Evolutionary conservation across 2,888 invertebrate species (phyloP), one percentile per base, ranked within the genome.

Genomic region (Himalopsyche kuldschensis): DNA sequence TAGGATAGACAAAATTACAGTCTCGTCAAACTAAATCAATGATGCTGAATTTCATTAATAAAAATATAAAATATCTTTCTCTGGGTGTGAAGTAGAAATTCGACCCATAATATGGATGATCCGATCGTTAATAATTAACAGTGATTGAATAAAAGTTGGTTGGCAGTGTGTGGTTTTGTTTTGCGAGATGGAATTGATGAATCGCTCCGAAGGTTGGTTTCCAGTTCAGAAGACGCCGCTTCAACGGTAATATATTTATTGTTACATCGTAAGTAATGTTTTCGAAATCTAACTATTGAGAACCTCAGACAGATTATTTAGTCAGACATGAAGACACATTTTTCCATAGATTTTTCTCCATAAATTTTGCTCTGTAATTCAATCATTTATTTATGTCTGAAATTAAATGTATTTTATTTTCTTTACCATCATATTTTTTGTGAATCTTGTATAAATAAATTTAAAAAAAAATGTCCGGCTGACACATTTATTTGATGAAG

Each of bases 121-220:
- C 11, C 4, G 10, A 27, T 15, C 15, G 11, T 69, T 15, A 69
- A 69, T 69, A 69, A 32, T 32, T 75, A 75, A 75, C 15, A 24
- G 41, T 41, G 41, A 20, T 76, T 20, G 32, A 31, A 30, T 30
- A 69, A 69, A 69, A 30, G n/a, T 55, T 10, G 55, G 55, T 20
- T 20, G 20, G 10, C 6, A 1, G 55, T 55, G 17, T 24, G 63
- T 69, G 69, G 41, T 41, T 41, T 32, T 76, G 41, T 41, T 41
- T 32, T 76, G 35, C 11, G 80, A 77, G 48, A 83, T 83, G 83
- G 83, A 83, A 75, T 80, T 83, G 75, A 77, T 83, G 35, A 83
- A 35, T 80, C 80, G 80, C 3, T 76, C 78, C 24, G 83, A 83
- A 46, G 80, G 80, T 30, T 80, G 55, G 63, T 63, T n/a, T 80